Conservation (phyloP, 2,888 invertebrate species). For the Malthinus flaveolus region DNA sequence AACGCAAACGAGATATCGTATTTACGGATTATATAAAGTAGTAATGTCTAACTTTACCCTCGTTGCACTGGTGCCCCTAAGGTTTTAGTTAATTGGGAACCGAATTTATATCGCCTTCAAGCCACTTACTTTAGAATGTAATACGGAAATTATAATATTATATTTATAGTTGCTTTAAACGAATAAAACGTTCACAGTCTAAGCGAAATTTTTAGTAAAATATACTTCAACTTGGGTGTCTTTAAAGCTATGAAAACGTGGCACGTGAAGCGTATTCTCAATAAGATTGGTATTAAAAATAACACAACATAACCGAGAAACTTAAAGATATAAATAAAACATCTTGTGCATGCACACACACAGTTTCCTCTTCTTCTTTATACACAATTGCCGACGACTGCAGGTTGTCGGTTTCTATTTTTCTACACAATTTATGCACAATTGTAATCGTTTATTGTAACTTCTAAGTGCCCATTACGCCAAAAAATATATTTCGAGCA, state of each 20-base stretch:
- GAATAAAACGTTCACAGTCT: slow-evolving; percentile 28
- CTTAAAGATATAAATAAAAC: slow-evolving; percentile 31
- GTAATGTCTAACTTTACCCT: slow-evolving; percentile 49
- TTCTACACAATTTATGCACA: background rate
- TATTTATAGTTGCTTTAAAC: slow-evolving; percentile 7
- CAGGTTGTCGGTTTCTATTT: background rate
- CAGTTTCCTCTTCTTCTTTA: slow-evolving; percentile 7
- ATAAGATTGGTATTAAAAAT: slow-evolving; percentile 31
- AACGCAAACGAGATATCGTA: slow-evolving; percentile 51
- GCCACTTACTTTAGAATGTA: slow-evolving; percentile 33
- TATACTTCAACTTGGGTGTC: slow-evolving; percentile 25
- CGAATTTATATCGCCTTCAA: slow-evolving; percentile 49
- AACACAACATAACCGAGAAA: slow-evolving; percentile 29
- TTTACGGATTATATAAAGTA: slow-evolving; percentile 52
- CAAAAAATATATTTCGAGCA: too few relatives aligned
- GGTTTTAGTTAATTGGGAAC: slow-evolving; percentile 49
- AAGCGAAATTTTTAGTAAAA: slow-evolving; percentile 30
- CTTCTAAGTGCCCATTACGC: too few relatives aligned
- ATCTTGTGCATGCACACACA: slow-evolving; percentile 21
- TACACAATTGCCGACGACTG: slow-evolving; percentile 19
- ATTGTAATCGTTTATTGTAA: slow-evolving; percentile 6
- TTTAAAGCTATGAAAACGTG: slow-evolving; percentile 30
- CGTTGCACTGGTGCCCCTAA: slow-evolving; percentile 44
- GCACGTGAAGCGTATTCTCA: slow-evolving; percentile 33
- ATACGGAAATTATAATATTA: slow-evolving; percentile 19